A percentile compares a stretch with the other conserved stretches of the same genome.
phyloP scores from a whole-genome alignment of 2,113 vertebrate species.

The Oreotrochilus melanogaster region DNA sequence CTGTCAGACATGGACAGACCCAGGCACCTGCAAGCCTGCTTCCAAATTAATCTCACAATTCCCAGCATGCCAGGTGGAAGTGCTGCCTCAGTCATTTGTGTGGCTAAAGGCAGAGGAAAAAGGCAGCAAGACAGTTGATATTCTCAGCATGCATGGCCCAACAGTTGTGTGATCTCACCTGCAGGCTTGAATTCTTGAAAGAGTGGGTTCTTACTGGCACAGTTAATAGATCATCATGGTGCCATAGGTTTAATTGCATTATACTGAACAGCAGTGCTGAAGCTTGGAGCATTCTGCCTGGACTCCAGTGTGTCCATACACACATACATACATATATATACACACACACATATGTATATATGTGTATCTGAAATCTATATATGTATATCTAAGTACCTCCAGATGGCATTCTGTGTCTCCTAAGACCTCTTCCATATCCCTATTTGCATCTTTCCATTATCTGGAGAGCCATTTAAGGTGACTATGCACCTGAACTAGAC shows the following conservation, averaged over 20 bases:
- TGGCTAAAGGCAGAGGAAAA: fast-evolving
- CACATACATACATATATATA: fast-evolving
- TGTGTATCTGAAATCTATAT: too few relatives aligned
- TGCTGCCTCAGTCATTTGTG: fast-evolving
- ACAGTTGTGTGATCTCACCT: neutral
- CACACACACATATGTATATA: too few relatives aligned
- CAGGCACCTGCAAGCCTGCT: neutral
- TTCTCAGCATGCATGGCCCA: neutral
- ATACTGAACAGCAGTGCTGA: neutral
- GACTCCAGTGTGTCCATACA: too few relatives aligned
- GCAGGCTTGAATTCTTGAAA: neutral
- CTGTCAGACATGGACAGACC: neutral
- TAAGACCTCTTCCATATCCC: neutral
- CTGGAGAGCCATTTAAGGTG: neutral
- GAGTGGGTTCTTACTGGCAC: neutral
- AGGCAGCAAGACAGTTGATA: fast-evolving
- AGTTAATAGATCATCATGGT: neutral
- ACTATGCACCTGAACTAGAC: neutral
- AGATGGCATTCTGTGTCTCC: neutral
- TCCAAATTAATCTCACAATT: neutral
- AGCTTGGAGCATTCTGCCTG: neutral
- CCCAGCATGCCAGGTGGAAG: neutral
- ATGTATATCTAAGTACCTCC: neutral
- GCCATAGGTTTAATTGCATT: neutral
- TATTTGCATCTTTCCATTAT: neutral